Base-by-base conservation (phyloP, 2,888 invertebrate genomes). In the Cacoxenus indagator region DNA sequence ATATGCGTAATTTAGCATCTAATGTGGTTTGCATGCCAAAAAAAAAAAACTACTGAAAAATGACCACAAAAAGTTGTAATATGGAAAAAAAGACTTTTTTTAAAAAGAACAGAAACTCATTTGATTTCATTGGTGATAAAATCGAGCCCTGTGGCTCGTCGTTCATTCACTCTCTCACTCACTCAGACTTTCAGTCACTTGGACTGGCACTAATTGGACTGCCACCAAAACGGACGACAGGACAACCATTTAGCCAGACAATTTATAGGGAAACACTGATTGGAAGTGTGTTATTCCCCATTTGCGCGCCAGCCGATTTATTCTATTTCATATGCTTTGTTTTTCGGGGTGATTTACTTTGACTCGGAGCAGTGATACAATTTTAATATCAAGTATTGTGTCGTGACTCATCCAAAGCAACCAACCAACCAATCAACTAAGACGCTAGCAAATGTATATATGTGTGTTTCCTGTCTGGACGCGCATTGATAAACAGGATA, bases 81-180 rank as follows among this genome's bases (percentile, higher is more conserved):
- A 2, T 4, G 37, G 37, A 37, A 37, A 2, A 37, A 2, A 37
- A 37, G 14, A n/a, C n/a, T n/a, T n/a, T n/a, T n/a, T 37, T 4
- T 1, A 37, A 37, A 37, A 37, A 37, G 14, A 2, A 37, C 5
- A 37, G 14, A 37, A 37, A 37, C 65, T 70, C 68, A 62, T 71
- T 71, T 68, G 73, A 29, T 64, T 72, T 65, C 62, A 66, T 73
- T n/a, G n/a, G 55, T 8, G 48, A 37, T 64, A 29, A 66, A 66
- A 78, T 73, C 75, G 70, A 80, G n/a, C 43, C 43, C 43, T 14
- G 43, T 43, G 19, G 19, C 51, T 17, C 11, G 4, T 17, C 5
- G 19, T 17, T 51, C 4, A 17, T 17, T 51, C 26, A 55, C 19
- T 24, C 55, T 24, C 1, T n/a, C 24, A 19, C 61, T 6, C 61